Percentiles rank a stretch among this genome's conserved stretches.
These are phyloP conservation scores for Strongylocentrotus purpuratus DNA, from an alignment of 35 echinoderm and acorn worm species.

Conservation along the genomic window DNA sequence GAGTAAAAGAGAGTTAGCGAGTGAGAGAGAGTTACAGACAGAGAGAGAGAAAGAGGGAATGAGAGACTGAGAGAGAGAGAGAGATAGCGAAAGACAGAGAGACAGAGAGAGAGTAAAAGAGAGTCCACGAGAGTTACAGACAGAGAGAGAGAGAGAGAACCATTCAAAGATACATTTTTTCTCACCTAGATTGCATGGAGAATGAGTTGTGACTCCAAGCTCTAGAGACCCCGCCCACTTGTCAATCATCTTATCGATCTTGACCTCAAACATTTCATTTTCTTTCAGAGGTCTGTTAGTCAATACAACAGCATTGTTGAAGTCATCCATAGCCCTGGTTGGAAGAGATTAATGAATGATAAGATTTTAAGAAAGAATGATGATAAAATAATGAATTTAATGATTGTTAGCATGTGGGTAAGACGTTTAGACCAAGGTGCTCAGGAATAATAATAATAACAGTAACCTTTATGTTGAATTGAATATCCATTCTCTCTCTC, in stretches of 20 bases:
- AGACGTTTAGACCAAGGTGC: too few relatives aligned
- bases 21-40: neutral
- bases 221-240: slow-evolving; percentile 77
- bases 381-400: neutral
- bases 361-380: neutral
- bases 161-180: neutral
- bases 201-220: slow-evolving; percentile 86
- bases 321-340: slow-evolving; percentile 80
- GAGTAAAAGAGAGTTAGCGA: too few relatives aligned
- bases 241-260: slow-evolving; percentile 75
- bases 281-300: slow-evolving; percentile 74
- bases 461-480: too few relatives aligned
- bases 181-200: slow-evolving; percentile 88
- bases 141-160: too few relatives aligned
- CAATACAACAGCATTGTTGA: slow-evolving; percentile 84
- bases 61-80: too few relatives aligned
- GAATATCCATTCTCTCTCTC: too few relatives aligned
- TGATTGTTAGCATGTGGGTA: too few relatives aligned
- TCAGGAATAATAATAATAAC: too few relatives aligned
- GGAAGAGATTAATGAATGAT: neutral
- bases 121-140: too few relatives aligned
- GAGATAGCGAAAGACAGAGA: too few relatives aligned
- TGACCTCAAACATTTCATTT: slow-evolving; percentile 87
- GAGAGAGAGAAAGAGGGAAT: too few relatives aligned
- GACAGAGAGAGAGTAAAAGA: too few relatives aligned